Evolutionary conservation across 2,888 invertebrate genomes (phyloP).

Genomic region (Eilema depressum): DNA sequence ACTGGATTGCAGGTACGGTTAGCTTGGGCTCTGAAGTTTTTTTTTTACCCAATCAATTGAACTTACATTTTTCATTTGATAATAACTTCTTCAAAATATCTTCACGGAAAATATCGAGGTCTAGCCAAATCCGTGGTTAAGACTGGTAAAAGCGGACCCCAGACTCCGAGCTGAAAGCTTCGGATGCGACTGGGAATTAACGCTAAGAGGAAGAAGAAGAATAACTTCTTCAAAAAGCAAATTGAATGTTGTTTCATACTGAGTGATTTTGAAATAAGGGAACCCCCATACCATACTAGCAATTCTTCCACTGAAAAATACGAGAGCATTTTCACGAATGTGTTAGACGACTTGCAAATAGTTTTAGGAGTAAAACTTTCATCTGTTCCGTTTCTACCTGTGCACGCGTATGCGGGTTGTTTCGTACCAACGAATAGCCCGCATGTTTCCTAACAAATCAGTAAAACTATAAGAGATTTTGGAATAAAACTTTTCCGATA

Average conservation of each 20-base stretch:
- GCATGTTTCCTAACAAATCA: conserved; percentile 27
- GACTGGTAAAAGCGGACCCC: too few relatives aligned
- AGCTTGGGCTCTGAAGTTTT: too few relatives aligned
- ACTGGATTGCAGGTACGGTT: too few relatives aligned
- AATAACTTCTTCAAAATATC: too few relatives aligned
- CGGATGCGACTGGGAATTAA: too few relatives aligned
- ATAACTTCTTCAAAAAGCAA: too few relatives aligned
- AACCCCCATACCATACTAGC: conserved; percentile 35
- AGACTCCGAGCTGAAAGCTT: too few relatives aligned
- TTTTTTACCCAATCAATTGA: too few relatives aligned
- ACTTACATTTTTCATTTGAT: too few relatives aligned
- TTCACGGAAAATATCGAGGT: too few relatives aligned
- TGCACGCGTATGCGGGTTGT: conserved; percentile 38
- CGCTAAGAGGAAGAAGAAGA: too few relatives aligned
- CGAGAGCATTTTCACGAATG: conserved; percentile 44
- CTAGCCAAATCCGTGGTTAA: too few relatives aligned
- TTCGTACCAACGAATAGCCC: conserved; percentile 22
- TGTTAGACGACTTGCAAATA: conserved; percentile 59
- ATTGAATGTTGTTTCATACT: conserved; percentile 15
- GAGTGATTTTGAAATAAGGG: conserved; percentile 26
- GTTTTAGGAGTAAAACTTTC: conserved; percentile 53
- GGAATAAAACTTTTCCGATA: background rate
- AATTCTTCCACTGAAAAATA: conserved; percentile 43
- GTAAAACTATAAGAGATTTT: conserved; percentile 22
- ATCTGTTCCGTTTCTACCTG: conserved; percentile 34